Conservation (phyloP, 1,140 invertebrate genomes). For the Papilio helenus region DNA sequence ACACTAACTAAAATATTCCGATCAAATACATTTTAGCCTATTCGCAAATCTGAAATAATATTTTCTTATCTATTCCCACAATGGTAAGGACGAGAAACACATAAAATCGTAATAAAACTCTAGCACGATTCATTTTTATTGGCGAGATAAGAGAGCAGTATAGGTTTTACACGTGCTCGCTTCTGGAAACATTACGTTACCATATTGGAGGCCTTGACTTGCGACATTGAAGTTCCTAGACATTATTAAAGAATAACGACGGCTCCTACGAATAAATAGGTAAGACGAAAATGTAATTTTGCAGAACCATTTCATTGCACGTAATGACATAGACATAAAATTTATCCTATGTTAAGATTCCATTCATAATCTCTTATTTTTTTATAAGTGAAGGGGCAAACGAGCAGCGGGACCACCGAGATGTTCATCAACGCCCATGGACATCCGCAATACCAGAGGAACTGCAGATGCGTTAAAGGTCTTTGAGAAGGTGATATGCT, state of each 20-base stretch:
- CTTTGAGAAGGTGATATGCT: too few species aligned
- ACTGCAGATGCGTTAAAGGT: too few species aligned
- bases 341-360: too few species aligned
- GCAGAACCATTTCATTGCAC: not conserved
- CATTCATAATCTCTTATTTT: too few species aligned
- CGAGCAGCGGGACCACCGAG: too few species aligned
- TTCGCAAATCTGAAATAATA: slow-evolving; percentile 4
- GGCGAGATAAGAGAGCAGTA: slow-evolving; percentile 28
- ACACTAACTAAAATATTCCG: not conserved
- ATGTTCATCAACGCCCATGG: too few species aligned
- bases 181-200: slow-evolving; percentile 25
- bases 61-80: slow-evolving; percentile 36
- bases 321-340: too few species aligned
- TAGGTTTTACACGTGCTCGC: slow-evolving; percentile 35
- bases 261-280: not conserved
- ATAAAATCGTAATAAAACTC: slow-evolving; percentile 39
- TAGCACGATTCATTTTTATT: slow-evolving; percentile 37
- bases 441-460: too few species aligned
- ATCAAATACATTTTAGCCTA: not conserved
- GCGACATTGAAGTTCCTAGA: slow-evolving; percentile 25
- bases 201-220: slow-evolving; percentile 32
- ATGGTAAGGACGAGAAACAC: slow-evolving; percentile 36
- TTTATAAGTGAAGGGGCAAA: too few species aligned
- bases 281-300: not conserved
- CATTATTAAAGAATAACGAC: slow-evolving; percentile 29